A percentile compares a stretch with the other conserved stretches of the same genome.
These are phyloP conservation scores for Portunus trituberculatus DNA, from an alignment of 1,140 invertebrate genomes.

Conservation along the genomic window DNA sequence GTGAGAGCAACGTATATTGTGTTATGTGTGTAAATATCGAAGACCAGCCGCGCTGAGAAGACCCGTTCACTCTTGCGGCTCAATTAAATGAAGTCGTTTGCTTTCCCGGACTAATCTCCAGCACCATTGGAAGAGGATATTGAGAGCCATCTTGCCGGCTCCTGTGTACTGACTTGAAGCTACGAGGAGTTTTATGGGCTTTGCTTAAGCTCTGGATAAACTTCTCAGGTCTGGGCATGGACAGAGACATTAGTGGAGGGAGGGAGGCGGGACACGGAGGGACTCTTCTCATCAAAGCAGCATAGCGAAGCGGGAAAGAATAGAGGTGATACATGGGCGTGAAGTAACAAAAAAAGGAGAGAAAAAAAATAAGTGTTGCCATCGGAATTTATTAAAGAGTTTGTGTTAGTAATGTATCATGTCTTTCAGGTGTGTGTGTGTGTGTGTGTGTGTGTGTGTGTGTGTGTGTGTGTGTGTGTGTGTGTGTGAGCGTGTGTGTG, in stretches of 20 bases:
- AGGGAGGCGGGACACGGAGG: background rate
- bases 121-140: background rate
- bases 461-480: slow-evolving; percentile 39
- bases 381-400: no score
- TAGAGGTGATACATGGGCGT: no score
- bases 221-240: background rate
- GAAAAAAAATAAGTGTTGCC: no score
- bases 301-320: no score
- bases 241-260: background rate
- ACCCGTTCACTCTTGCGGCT: background rate
- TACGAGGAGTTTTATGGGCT: background rate
- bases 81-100: slow-evolving; percentile 1
- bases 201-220: background rate
- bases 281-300: no score
- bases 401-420: no score
- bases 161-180: background rate
- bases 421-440: no score
- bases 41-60: background rate
- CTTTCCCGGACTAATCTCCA: background rate
- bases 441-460: slow-evolving; percentile 36
- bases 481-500: background rate
- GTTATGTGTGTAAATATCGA: no score
- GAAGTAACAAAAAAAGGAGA: no score
- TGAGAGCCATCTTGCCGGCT: background rate
- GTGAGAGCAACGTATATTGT: no score